These are phyloP conservation scores for Anabacerthia variegaticeps DNA, from an alignment of 2,797 vertebrate species.

Conservation along the genomic window DNA sequence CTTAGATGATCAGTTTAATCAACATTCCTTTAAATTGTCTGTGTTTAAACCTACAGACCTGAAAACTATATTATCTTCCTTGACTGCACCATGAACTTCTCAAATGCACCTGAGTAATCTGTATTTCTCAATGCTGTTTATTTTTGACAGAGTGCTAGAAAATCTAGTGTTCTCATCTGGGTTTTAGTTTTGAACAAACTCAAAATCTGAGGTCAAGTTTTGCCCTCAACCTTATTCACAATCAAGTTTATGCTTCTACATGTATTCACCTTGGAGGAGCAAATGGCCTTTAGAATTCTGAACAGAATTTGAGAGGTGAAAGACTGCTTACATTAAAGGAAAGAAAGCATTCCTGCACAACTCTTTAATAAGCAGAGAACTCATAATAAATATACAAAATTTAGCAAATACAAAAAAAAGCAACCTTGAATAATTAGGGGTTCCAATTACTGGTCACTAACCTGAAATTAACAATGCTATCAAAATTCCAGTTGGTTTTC, in stretches of 20 bases:
- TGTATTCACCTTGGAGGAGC: background rate
- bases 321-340: background rate
- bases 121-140: background rate
- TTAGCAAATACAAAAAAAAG: background rate
- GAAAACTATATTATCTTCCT: background rate
- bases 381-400: background rate
- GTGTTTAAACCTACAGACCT: background rate
- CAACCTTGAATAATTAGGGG: background rate
- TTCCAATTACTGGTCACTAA: background rate
- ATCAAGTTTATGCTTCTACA: background rate
- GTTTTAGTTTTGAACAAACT: constrained; percentile 13
- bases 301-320: background rate
- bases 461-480: background rate
- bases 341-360: background rate
- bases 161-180: background rate
- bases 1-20: background rate
- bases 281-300: background rate
- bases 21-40: background rate
- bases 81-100: background rate
- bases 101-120: background rate
- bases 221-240: background rate
- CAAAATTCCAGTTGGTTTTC: background rate
- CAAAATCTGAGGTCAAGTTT: background rate
- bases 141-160: background rate
- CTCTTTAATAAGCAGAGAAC: background rate